phyloP scores from a whole-genome alignment of 2,888 invertebrate species.

The Caenorhabditis afra region DNA sequence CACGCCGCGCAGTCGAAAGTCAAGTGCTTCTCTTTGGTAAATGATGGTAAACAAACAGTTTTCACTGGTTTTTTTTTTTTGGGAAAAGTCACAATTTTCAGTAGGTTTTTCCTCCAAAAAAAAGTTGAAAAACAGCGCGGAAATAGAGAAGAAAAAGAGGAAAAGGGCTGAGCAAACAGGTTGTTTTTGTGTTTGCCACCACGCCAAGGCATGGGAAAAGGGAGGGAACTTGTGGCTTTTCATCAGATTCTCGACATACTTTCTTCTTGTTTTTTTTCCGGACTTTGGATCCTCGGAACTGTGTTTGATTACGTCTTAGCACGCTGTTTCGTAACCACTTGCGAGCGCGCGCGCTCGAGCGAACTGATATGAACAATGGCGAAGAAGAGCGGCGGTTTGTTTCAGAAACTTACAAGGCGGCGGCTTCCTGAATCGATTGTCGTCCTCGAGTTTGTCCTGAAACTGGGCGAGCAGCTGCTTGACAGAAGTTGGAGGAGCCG shows the following conservation, averaged over 20 bases:
- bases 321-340: neutral
- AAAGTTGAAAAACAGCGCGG: neutral
- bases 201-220: neutral
- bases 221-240: neutral
- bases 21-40: neutral
- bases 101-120: neutral
- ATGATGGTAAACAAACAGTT: neutral
- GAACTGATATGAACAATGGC: conserved; percentile 1
- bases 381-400: neutral
- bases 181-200: neutral
- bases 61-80: neutral
- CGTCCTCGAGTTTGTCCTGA: conserved; percentile 27
- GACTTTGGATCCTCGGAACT: neutral
- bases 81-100: neutral
- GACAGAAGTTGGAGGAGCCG: conserved; percentile 2
- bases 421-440: conserved; percentile 29
- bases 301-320: conserved; percentile 3
- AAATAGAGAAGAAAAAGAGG: neutral
- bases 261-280: neutral
- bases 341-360: neutral
- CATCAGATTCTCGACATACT: neutral
- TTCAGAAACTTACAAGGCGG: conserved; percentile 25
- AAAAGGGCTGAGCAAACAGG: conserved; percentile 16
- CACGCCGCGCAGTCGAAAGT: neutral
- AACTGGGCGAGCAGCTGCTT: conserved; percentile 37